Base-by-base conservation (phyloP, 2,113 vertebrate species). In the Peromyscus californicus region DNA sequence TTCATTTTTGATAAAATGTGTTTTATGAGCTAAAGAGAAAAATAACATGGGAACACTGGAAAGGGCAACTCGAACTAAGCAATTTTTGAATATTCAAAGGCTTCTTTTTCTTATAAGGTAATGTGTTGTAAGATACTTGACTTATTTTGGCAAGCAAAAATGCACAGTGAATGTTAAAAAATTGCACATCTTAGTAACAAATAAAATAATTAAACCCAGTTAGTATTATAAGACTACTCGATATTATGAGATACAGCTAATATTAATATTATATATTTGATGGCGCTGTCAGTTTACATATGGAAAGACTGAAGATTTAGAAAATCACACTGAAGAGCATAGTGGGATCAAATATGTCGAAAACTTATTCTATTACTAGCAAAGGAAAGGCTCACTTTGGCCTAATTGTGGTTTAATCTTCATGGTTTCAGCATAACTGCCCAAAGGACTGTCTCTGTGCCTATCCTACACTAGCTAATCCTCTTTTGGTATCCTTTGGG, bases 401-500 rank as follows among this genome's bases (percentile, higher is more conserved):
- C 26, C 61, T 86, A 86, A 67, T 33, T 86, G 67, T 86, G 83
- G 26, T 67, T 85, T 86, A 39, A 67, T 86, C 39, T 48, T 61
- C 39, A 33, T 48, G 39, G 16, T 45, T 86, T 3, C 61, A 31
- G 61, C 17, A 45, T 45, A 48, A 39, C 29, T 65, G 83, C 83
- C 61, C 1, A 48, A 94, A 96, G 91, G 89, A 85, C 75, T 67
- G 33, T 95, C 42, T 57, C 76, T 92, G 42, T 89, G 89, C 48
- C 74, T 74, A 22, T 59, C 84, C 70, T 83, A 57, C 31, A 90
- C 83, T 7, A n/a, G 74, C 48, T 98, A 98, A 98, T 97, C 96
- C 93, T 97, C 93, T 98, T 97, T 98, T 63, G 74, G 80, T 97
- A 96, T 65, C 96, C 96, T 97, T 91, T 94, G 95, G 95, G 91